Evolutionary conservation across 2,888 invertebrate species (phyloP).

Genomic region (Eupithecia inturbata): DNA sequence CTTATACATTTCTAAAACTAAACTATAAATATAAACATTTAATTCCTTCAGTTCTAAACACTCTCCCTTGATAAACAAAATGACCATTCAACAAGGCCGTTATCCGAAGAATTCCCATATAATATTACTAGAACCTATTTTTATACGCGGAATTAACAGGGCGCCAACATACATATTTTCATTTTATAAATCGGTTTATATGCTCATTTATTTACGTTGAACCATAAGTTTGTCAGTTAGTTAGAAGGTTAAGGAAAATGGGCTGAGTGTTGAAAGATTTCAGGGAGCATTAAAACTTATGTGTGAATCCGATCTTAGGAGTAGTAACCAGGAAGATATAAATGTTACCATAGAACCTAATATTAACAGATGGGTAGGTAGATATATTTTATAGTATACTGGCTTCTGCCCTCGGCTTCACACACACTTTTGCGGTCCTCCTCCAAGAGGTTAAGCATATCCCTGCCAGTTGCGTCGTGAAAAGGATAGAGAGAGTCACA

Average conservation of each 20-base stretch:
- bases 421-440: too few relatives aligned
- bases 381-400: neutral
- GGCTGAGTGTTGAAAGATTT: conserved; percentile 18
- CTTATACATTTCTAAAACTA: too few relatives aligned
- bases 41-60: neutral
- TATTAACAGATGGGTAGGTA: neutral
- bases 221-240: conserved; percentile 31
- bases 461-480: too few relatives aligned
- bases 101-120: conserved; percentile 34
- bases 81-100: conserved; percentile 32
- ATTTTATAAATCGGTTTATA: conserved; percentile 26
- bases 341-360: neutral
- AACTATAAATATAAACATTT: neutral
- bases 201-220: conserved; percentile 12
- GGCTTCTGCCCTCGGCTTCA: too few relatives aligned
- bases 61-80: conserved; percentile 1
- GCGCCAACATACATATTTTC: conserved; percentile 30
- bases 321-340: neutral
- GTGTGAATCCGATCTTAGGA: neutral
- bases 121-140: conserved; percentile 45
- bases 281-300: conserved; percentile 3
- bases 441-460: too few relatives aligned
- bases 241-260: conserved; percentile 13
- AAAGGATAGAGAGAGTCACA: too few relatives aligned
- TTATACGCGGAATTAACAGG: conserved; percentile 43